Evolutionary conservation across 2,888 invertebrate genomes (phyloP).

Genomic region (Leucophora obtusa): DNA sequence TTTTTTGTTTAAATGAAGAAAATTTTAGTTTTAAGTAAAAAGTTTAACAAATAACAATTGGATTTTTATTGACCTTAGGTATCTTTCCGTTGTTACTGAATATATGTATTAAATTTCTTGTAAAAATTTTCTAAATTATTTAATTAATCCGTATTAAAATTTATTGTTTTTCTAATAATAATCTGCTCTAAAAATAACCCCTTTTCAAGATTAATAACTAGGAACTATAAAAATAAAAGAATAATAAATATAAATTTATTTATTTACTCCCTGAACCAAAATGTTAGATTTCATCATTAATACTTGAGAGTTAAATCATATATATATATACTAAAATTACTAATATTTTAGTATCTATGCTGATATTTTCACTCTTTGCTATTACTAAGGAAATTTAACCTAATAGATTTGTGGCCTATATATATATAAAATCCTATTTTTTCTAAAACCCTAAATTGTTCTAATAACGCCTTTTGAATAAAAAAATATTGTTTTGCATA

Average conservation of each 20-base stretch:
- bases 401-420: not conserved
- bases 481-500: not conserved
- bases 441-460: not conserved
- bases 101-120: not conserved
- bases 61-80: not conserved
- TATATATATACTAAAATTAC: not conserved
- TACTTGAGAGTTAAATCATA: no score
- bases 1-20: no score
- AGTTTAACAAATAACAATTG: no score
- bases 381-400: not conserved
- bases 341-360: not conserved
- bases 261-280: not conserved
- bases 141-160: not conserved
- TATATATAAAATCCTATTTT: constrained; percentile 11
- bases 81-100: not conserved
- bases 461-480: not conserved
- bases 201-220: not conserved
- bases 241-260: not conserved
- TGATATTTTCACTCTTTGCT: not conserved
- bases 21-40: no score
- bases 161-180: not conserved
- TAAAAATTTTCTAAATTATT: not conserved
- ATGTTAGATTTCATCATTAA: not conserved
- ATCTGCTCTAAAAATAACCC: not conserved
- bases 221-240: not conserved